phyloP scores from a whole-genome alignment of 2,888 invertebrate species.

The Ephialtes manifestator region DNA sequence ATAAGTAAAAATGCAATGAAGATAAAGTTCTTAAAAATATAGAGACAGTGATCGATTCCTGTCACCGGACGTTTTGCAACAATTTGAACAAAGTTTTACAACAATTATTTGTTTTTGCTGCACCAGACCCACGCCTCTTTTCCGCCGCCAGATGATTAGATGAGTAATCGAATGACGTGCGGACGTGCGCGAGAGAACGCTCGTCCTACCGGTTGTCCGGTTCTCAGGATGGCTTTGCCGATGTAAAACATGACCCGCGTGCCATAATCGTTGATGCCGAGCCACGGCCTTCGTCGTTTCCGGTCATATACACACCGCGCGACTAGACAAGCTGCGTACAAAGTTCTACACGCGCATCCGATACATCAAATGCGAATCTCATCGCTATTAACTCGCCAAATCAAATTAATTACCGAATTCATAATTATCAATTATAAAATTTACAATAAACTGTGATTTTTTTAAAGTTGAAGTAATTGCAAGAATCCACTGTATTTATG shows the following conservation, averaged over 20 bases:
- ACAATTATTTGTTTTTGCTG: neutral
- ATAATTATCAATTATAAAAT: too few relatives aligned
- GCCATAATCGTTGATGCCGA: constrained; percentile 62
- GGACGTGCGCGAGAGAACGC: constrained; percentile 28
- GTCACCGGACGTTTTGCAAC: neutral
- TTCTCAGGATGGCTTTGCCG: constrained; percentile 38
- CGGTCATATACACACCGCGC: constrained; percentile 68
- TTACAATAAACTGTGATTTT: too few relatives aligned
- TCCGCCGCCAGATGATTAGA: constrained; percentile 29
- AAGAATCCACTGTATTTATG: neutral
- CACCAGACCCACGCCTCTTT: constrained; percentile 6
- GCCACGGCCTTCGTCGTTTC: constrained; percentile 76
- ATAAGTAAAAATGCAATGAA: neutral
- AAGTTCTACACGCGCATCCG: constrained; percentile 3
- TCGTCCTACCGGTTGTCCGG: constrained; percentile 32
- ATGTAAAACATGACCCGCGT: constrained; percentile 56
- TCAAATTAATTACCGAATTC: neutral
- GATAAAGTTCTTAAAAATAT: neutral
- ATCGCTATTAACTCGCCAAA: neutral
- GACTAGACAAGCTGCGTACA: constrained; percentile 41
- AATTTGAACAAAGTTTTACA: neutral
- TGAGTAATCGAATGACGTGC: constrained; percentile 55
- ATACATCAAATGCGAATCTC: neutral
- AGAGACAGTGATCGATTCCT: neutral
- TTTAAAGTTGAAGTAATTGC: neutral